These are phyloP conservation scores for Lasioglossum zephyrum DNA, from an alignment of 2,888 invertebrate species.

Conservation along the genomic window DNA sequence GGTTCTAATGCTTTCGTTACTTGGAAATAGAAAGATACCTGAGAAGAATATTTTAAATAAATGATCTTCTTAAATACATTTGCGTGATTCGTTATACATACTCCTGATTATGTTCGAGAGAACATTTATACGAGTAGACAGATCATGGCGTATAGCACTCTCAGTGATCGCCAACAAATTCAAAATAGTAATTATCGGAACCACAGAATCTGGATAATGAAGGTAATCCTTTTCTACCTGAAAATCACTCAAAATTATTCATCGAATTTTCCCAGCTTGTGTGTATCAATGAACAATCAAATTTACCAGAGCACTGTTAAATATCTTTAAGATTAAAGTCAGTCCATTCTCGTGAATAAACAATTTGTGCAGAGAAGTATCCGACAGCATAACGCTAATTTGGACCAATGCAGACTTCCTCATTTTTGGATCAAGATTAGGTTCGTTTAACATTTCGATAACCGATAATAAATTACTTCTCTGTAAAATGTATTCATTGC, in stretches of 20 bases:
- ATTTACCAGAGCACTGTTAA: constrained; percentile 83
- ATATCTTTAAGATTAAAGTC: constrained; percentile 84
- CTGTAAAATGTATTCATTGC: constrained; percentile 76
- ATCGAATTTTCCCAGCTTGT: neutral
- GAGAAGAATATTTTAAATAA: constrained; percentile 24
- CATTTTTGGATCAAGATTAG: constrained; percentile 87
- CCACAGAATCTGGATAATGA: constrained; percentile 86
- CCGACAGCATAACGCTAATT: constrained; percentile 88
- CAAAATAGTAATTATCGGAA: constrained; percentile 85
- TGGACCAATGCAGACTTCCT: constrained; percentile 89
- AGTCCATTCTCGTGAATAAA: constrained; percentile 87
- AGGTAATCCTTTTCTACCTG: constrained; percentile 84
- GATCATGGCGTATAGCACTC: constrained; percentile 86
- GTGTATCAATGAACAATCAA: neutral
- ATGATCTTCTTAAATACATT: neutral
- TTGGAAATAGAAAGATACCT: constrained; percentile 86
- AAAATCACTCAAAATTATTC: constrained; percentile 47
- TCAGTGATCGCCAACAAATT: constrained; percentile 86
- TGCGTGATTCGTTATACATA: constrained; percentile 66
- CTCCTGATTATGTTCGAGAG: constrained; percentile 85
- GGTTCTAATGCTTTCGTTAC: constrained; percentile 85
- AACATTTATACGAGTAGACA: constrained; percentile 85
- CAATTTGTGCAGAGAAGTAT: constrained; percentile 86
- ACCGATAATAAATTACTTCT: constrained; percentile 84
- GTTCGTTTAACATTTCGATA: constrained; percentile 77